Evolutionary conservation across 2,797 vertebrate species (phyloP).

Genomic region (Phalloptychus januarius): DNA sequence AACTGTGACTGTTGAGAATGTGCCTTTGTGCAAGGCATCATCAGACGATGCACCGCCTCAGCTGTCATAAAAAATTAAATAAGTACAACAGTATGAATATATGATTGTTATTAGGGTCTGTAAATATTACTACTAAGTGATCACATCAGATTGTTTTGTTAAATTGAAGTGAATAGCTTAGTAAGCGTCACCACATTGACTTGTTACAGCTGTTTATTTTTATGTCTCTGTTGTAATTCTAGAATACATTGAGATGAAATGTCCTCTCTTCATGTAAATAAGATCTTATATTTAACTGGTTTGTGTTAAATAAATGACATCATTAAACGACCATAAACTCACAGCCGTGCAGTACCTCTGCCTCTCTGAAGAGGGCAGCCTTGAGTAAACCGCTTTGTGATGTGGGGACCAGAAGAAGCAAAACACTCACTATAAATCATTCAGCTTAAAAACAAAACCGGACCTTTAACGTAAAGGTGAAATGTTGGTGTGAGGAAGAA

Average conservation of each 20-base stretch:
- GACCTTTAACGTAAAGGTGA: not conserved
- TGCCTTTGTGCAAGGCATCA: not conserved
- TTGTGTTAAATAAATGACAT: not conserved
- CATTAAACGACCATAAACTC: not conserved
- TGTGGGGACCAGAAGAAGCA: not conserved
- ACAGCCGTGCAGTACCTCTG: not conserved
- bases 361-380: not conserved
- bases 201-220: not conserved
- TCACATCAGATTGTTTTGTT: not conserved
- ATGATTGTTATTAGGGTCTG: not conserved
- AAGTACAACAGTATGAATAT: not conserved
- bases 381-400: not conserved
- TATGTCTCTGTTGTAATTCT: not conserved
- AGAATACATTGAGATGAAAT: not conserved
- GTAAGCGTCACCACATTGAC: not conserved
- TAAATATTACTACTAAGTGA: not conserved
- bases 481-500: not conserved
- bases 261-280: not conserved
- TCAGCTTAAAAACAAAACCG: not conserved
- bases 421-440: not conserved
- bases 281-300: not conserved
- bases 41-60: not conserved
- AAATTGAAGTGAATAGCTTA: not conserved
- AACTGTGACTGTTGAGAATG: not conserved
- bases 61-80: not conserved